Evolutionary conservation across 2,113 vertebrate genomes (phyloP), one percentile per base, ranked within the genome.

Genomic region (Paramisgurnus dabryanus): DNA sequence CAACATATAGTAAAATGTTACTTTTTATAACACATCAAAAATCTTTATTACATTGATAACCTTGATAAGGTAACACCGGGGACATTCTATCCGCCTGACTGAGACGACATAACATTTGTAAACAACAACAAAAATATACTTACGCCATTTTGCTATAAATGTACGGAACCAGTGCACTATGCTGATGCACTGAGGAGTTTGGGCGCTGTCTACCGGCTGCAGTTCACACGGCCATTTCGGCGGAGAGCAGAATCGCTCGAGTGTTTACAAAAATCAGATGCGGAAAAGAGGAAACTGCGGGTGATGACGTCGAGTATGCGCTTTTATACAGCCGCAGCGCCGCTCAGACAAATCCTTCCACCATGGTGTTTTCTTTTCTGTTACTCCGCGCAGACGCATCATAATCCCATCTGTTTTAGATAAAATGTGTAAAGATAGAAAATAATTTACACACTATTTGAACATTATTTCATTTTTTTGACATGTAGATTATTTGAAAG

Each of bases 191-290:
- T 93, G 92, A 86, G 84, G 84, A 60, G 88, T 74, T 87, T 87
- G 75, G 83, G 80, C 80, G 92, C 90, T 89, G 91, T 91, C 85
- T 13, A 81, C 69, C 82, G 87, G 89, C 91, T 80, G 88, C 91
- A 87, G 87, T 85, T 90, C 82, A 93, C 86, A 86, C 82, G 87
- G 92, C 92, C 92, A 93, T 93, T 83, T 90, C 87, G 89, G 78
- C 87, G 80, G 7, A 83, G 55, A 88, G 67, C 78, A 66, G n/a
- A 80, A 78, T 82, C 85, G 72, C 89, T 0, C 94, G 90, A 70
- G 5, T 5, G 0, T 40, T 7, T 11, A 27, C 8, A 11, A 2
- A 2, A 10, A 6, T 47, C 1, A 5, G 6, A 12, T 34, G 71
- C 4, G n/a, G 27, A 3, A 11, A 0, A 41, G 4, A 13, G 0